Evolutionary conservation across 2,113 vertebrate species (phyloP).

Genomic region (Myrmecophaga tridactyla): DNA sequence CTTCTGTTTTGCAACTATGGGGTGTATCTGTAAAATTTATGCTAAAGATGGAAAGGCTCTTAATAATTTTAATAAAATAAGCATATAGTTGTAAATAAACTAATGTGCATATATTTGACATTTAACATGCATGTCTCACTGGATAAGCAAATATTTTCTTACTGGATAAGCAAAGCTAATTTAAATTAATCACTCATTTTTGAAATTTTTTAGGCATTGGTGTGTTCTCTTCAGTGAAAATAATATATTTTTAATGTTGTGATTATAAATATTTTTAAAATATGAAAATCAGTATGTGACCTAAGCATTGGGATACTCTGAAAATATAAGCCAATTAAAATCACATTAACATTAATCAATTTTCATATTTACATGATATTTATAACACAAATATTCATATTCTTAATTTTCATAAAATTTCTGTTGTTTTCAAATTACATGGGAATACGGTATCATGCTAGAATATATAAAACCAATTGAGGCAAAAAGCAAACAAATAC

Average conservation of each 20-base stretch:
- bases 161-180: background rate
- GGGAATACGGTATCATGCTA: background rate
- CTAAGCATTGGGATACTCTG: background rate
- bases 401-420: slow-evolving; percentile 1
- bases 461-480: background rate
- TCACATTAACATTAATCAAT: background rate
- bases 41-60: background rate
- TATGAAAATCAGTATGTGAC: background rate
- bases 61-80: background rate
- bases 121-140: too few species aligned
- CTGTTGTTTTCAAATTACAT: background rate
- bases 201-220: background rate
- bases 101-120: background rate
- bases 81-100: background rate
- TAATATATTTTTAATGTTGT: background rate
- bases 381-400: background rate
- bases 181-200: background rate
- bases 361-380: background rate
- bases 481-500: background rate
- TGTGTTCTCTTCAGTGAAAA: background rate
- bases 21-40: background rate
- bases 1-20: background rate
- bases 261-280: background rate
- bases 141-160: background rate
- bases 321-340: background rate